phyloP scores from a whole-genome alignment of 2,888 invertebrate species.

The Tenthredo distinguenda region DNA sequence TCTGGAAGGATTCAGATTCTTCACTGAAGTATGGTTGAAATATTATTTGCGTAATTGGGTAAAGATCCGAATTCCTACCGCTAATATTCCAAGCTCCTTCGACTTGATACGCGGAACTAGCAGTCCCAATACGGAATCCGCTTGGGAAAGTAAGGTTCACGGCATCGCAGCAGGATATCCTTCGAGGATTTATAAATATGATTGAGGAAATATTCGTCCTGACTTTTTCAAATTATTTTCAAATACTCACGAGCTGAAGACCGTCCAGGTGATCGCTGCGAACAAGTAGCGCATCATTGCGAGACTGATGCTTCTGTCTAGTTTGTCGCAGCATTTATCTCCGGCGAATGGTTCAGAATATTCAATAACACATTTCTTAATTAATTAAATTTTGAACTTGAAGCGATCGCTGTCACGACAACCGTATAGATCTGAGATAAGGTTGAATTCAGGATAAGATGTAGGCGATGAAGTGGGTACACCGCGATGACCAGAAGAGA shows the following conservation, averaged over 20 bases:
- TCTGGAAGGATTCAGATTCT: neutral
- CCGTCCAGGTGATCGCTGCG: constrained; percentile 77
- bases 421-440: no score
- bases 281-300: constrained; percentile 78
- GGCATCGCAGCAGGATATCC: constrained; percentile 7
- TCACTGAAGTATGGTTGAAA: constrained; percentile 52
- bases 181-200: neutral
- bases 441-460: no score
- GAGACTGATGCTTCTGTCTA: neutral
- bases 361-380: neutral
- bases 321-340: neutral
- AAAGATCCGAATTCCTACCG: constrained; percentile 65
- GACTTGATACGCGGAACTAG: no score
- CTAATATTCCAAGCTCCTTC: no score
- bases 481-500: no score
- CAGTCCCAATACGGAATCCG: constrained; percentile 64
- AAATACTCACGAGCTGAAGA: neutral
- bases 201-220: neutral
- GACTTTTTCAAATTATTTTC: neutral
- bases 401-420: no score
- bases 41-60: constrained; percentile 76
- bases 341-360: neutral
- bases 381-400: neutral
- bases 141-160: constrained; percentile 59
- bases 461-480: no score